These are phyloP conservation scores for Leuciscus idus DNA, from an alignment of 2,113 vertebrate species.

Conservation along the genomic window DNA sequence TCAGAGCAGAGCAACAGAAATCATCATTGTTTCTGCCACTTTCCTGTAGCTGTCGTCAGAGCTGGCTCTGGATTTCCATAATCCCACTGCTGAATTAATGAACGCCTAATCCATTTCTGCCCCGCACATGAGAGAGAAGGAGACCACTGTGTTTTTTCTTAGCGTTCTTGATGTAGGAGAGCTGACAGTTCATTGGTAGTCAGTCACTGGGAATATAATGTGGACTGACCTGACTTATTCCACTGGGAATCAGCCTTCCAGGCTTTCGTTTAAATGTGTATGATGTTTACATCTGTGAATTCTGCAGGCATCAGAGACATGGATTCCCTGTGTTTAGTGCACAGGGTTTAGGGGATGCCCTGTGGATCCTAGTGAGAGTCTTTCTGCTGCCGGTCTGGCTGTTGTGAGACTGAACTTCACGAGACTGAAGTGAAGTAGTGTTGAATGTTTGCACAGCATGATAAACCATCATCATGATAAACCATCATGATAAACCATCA, in stretches of 20 bases:
- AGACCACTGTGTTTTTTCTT: constrained; percentile 47
- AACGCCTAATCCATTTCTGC: constrained; percentile 71
- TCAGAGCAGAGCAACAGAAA: constrained; percentile 71
- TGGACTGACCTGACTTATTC: background rate
- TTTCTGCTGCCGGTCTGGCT: background rate
- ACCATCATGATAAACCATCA: background rate
- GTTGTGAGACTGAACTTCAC: background rate
- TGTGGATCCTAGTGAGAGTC: too few relatives aligned
- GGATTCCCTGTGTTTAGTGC: background rate
- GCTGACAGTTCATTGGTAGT: background rate
- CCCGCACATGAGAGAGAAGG: constrained; percentile 59
- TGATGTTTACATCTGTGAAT: background rate
- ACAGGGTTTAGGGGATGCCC: background rate
- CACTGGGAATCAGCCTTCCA: background rate
- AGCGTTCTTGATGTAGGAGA: background rate
- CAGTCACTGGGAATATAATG: background rate
- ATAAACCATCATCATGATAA: background rate
- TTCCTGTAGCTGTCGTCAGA: constrained; percentile 61
- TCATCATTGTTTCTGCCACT: constrained; percentile 70
- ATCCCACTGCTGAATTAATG: constrained; percentile 77
- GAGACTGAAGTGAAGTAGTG: background rate
- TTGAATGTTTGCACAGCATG: background rate
- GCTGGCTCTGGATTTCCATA: constrained; percentile 70
- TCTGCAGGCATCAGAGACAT: background rate
- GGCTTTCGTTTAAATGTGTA: background rate